Evolutionary conservation across 2,888 invertebrate species (phyloP).

Genomic region (Dexiosoma caninum): DNA sequence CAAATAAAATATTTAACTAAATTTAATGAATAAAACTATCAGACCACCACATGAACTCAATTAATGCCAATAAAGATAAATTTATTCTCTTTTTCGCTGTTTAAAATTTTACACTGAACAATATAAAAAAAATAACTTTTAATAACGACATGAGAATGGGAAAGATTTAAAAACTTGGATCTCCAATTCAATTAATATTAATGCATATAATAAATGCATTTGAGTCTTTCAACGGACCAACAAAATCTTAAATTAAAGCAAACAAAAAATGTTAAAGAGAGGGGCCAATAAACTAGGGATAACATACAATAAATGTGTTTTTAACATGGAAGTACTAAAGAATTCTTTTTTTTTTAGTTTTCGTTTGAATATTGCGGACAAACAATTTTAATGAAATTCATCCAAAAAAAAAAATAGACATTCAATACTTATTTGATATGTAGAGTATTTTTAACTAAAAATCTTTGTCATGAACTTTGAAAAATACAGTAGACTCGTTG

Average conservation of each 20-base stretch:
- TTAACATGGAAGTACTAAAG: background rate
- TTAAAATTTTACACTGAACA: slow-evolving; percentile 14
- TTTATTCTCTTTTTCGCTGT: slow-evolving; percentile 20
- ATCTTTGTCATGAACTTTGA: slow-evolving; percentile 38
- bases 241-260: background rate
- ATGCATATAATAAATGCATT: slow-evolving; percentile 39
- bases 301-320: slow-evolving; percentile 7
- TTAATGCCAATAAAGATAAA: slow-evolving; percentile 56
- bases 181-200: slow-evolving; percentile 48
- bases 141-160: slow-evolving; percentile 23
- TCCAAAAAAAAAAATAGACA: background rate
- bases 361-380: background rate
- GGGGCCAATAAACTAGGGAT: slow-evolving; percentile 33
- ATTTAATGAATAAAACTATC: slow-evolving; percentile 31
- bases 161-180: slow-evolving; percentile 6
- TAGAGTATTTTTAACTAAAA: background rate
- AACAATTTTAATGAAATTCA: background rate
- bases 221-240: background rate
- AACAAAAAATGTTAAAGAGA: background rate
- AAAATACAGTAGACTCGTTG: background rate
- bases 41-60: slow-evolving; percentile 48
- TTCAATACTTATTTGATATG: background rate
- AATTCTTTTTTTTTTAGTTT: background rate
- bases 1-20: slow-evolving; percentile 28
- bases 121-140: background rate